Conservation (phyloP, 2,797 vertebrate species). For the Takifugu ocellatus region DNA sequence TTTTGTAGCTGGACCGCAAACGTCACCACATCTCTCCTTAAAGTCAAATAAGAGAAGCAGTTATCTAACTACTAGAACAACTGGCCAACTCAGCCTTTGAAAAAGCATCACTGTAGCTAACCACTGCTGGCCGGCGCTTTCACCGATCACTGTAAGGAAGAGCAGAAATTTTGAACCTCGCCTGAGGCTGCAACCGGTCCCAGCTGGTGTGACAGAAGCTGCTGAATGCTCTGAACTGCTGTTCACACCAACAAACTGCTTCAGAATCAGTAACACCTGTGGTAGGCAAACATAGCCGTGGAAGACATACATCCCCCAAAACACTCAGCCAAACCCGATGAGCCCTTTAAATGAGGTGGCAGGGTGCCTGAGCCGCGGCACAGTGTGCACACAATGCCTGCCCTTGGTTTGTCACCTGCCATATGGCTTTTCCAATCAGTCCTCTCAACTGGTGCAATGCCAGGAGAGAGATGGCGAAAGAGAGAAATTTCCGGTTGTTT, state of each 20-base stretch:
- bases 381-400: slow-evolving; percentile 51
- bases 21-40: not conserved
- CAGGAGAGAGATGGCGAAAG: slow-evolving; percentile 9
- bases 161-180: slow-evolving; percentile 25
- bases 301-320: not conserved
- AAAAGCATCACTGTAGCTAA: slow-evolving; percentile 1
- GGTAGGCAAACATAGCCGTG: slow-evolving; percentile 24
- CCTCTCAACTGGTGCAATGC: slow-evolving; percentile 47
- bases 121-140: not conserved
- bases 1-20: slow-evolving; percentile 19
- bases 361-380: slow-evolving; percentile 43
- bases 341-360: slow-evolving; percentile 52
- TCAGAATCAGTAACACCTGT: slow-evolving; percentile 23
- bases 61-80: slow-evolving; percentile 19
- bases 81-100: not conserved
- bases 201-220: slow-evolving; percentile 22
- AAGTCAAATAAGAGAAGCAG: not conserved
- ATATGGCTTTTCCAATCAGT: slow-evolving; percentile 67
- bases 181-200: slow-evolving; percentile 19
- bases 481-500: slow-evolving; percentile 22
- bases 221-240: slow-evolving; percentile 33
- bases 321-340: slow-evolving; percentile 38
- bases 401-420: slow-evolving; percentile 66
- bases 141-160: slow-evolving; percentile 8
- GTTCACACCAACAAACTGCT: slow-evolving; percentile 16